These are phyloP conservation scores for Thyatira batis DNA, from an alignment of 2,888 invertebrate species.

Conservation along the genomic window DNA sequence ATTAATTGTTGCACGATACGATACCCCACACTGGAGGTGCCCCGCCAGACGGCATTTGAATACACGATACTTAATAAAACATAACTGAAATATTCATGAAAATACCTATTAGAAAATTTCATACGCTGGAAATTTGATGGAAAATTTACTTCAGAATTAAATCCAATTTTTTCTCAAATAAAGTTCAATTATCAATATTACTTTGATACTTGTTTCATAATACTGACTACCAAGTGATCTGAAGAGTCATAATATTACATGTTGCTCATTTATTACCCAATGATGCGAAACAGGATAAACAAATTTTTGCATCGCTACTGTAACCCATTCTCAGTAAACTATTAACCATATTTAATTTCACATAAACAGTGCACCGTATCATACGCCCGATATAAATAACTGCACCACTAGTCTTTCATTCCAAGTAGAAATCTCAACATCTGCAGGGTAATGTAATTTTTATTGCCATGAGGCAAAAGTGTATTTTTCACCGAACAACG, in stretches of 20 bases:
- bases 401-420: constrained; percentile 52
- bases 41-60: constrained; percentile 51
- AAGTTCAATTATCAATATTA: too few species aligned
- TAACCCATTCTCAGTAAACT: constrained; percentile 70
- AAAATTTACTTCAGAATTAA: too few species aligned
- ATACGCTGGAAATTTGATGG: too few species aligned
- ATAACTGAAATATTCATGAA: constrained; percentile 12
- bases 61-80: constrained; percentile 33
- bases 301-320: constrained; percentile 45
- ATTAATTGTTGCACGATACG: constrained; percentile 76
- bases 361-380: constrained; percentile 70
- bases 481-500: constrained; percentile 44
- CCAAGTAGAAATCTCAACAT: constrained; percentile 42
- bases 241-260: neutral
- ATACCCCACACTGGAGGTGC: constrained; percentile 61
- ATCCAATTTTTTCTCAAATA: too few species aligned
- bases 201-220: too few species aligned
- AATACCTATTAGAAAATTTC: neutral
- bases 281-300: constrained; percentile 35
- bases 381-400: constrained; percentile 68
- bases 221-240: too few species aligned
- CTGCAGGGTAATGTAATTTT: constrained; percentile 50
- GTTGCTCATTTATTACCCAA: too few species aligned
- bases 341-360: constrained; percentile 76
- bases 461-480: constrained; percentile 43